These are phyloP conservation scores for Ornithoptera alexandrae DNA, from an alignment of 2,888 invertebrate species.

Conservation along the genomic window DNA sequence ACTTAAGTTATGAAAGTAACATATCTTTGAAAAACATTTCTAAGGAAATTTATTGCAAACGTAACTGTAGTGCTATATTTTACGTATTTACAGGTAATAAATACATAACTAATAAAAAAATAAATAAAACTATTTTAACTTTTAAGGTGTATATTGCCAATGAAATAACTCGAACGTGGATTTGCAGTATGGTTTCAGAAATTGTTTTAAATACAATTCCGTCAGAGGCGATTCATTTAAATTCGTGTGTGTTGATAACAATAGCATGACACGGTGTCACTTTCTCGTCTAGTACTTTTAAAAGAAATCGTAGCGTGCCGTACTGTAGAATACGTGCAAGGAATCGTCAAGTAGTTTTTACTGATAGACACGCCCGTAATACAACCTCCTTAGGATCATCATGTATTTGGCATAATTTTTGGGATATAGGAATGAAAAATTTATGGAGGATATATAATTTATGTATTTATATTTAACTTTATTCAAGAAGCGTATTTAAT, in stretches of 20 bases:
- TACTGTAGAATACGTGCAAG: constrained; percentile 40
- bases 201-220: background rate
- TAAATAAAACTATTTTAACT: no score
- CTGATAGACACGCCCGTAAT: constrained; percentile 2
- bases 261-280: constrained; percentile 21
- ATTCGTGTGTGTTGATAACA: constrained; percentile 3
- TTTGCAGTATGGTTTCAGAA: background rate
- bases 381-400: background rate
- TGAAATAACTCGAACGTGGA: background rate
- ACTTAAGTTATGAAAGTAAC: no score
- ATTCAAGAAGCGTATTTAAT: no score
- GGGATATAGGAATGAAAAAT: no score
- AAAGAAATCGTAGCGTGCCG: constrained; percentile 29
- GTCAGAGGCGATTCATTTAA: background rate
- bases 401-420: background rate
- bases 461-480: no score
- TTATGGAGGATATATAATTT: no score
- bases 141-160: no score
- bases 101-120: no score
- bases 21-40: no score
- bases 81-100: no score
- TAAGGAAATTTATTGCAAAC: no score
- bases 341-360: constrained; percentile 33
- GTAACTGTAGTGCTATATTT: no score
- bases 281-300: constrained; percentile 39